Base-by-base conservation (phyloP, 2,888 invertebrate genomes). In the Drosophila colorata region DNA sequence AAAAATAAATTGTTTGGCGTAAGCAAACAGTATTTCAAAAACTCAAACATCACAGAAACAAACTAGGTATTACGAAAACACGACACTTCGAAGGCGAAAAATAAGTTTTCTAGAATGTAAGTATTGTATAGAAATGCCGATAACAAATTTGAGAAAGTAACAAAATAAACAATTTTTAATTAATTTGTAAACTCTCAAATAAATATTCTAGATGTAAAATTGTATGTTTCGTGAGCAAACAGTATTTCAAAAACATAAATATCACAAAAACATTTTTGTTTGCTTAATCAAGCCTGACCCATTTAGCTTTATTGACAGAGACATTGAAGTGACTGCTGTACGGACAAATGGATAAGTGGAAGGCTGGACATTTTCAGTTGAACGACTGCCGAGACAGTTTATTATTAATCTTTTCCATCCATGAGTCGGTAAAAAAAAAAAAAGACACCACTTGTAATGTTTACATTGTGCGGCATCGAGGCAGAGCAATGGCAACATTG, bases 281-380 rank as follows among this genome's bases (percentile, higher is more conserved):
- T 67, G 63, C 57, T 46, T 43, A 16, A 46, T 60, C 44, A 57
- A 61, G 70, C 51, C 74, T 79, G 80, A 69, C 73, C 74, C 74
- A 80, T 64, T 74, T 71, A 46, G 38, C 37, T 52, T 64, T 64
- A 74, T 66, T 69, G 73, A 69, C 78, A 78, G 51, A 66, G 69
- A 78, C 66, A 69, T 76, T 79, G 64, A 76, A 69, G 58, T 43
- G 78, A 13, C 33, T 40, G 71, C 31, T 28, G 23, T 23, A 56
- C 18, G 46, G 40, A 38, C 11, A 40, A 37, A n/a, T 57, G 44
- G 31, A 70, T 69, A 73, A 47, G 25, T 60, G 59, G 56, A 49
- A 53, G 44, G 38, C 33, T 53, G 69, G 57, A 51, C 41, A 55
- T 60, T 44, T 35, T 35, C 37, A 37, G 41, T 13, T 33, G 11